Base-by-base conservation (phyloP, 2,888 invertebrate species). In the Cryptophagus acutangulus region DNA sequence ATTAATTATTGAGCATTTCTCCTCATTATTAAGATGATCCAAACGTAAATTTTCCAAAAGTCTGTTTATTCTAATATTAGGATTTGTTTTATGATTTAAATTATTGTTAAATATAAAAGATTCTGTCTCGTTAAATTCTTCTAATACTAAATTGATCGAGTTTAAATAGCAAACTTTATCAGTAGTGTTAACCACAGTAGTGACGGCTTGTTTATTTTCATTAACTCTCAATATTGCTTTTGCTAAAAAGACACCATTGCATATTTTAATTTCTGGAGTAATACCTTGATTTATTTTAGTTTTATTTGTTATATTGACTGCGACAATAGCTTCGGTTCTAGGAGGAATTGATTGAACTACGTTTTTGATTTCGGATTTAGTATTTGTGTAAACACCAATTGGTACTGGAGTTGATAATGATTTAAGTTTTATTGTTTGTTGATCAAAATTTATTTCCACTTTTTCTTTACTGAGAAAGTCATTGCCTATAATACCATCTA, bases 21-120 rank as follows among this genome's bases (percentile, higher is more conserved):
- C 54, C 38, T 54, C 52, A 5, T 9, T 14, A 43, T 55, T 55
- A 20, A 55, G 38, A 38, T 55, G 53, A 24, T 49, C 42, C 0
- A 39, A 18, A 30, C 46, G 18, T 6, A 53, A 33, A 34, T 38
- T 42, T 24, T 46, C 18, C 12, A 6, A 10, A 10, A 29, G 29
- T n/a, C n/a, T n/a, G n/a, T n/a, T n/a, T n/a, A n/a, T n/a, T n/a
- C n/a, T n/a, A n/a, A n/a, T n/a, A n/a, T n/a, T n/a, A n/a, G n/a
- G n/a, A n/a, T n/a, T n/a, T n/a, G 29, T 8, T 29, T 29, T 20
- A 9, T 29, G 10, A 8, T 10, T 29, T 8, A 6, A 5, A 10
- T 38, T 28, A 24, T 41, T 28, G 31, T 16, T 17, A 12, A 41
- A 14, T 30, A 14, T 16, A 10, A 17, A 36, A 8, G 29, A 17